These are phyloP conservation scores for Empidonax traillii DNA, from an alignment of 2,113 vertebrate genomes.

Conservation along the genomic window DNA sequence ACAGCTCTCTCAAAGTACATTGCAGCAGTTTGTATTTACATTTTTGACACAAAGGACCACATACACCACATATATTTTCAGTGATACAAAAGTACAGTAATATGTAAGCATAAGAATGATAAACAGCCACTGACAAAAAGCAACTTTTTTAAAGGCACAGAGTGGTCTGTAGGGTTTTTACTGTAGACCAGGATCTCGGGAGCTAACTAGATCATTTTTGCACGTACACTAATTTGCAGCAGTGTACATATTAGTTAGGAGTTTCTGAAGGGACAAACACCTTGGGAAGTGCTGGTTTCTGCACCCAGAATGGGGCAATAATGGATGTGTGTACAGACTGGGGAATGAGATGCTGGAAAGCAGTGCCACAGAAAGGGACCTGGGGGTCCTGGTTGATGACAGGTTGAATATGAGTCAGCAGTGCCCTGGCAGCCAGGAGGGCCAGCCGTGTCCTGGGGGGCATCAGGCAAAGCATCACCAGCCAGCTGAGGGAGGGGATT, in stretches of 20 bases:
- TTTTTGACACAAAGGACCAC: neutral
- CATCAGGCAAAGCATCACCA: neutral
- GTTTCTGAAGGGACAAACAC: neutral
- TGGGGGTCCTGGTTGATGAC: neutral
- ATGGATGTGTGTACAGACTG: neutral
- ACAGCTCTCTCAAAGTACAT: neutral
- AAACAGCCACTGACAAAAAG: neutral
- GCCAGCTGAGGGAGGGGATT: neutral
- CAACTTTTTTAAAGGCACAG: neutral
- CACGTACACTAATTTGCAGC: neutral
- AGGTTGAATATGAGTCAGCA: neutral
- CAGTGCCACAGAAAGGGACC: neutral
- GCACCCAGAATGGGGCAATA: neutral
- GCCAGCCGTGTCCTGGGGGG: neutral
- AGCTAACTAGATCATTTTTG: neutral
- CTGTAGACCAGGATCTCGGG: neutral
- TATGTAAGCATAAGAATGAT: neutral
- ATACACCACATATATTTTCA: neutral
- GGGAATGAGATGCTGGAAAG: neutral
- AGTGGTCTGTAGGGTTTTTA: neutral
- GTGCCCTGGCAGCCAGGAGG: neutral
- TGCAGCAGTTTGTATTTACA: neutral
- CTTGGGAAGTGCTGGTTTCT: neutral
- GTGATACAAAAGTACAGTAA: neutral
- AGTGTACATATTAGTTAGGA: neutral